These are phyloP conservation scores for Propsilocerus akamusi DNA, from an alignment of 1,140 invertebrate species.

Conservation along the genomic window DNA sequence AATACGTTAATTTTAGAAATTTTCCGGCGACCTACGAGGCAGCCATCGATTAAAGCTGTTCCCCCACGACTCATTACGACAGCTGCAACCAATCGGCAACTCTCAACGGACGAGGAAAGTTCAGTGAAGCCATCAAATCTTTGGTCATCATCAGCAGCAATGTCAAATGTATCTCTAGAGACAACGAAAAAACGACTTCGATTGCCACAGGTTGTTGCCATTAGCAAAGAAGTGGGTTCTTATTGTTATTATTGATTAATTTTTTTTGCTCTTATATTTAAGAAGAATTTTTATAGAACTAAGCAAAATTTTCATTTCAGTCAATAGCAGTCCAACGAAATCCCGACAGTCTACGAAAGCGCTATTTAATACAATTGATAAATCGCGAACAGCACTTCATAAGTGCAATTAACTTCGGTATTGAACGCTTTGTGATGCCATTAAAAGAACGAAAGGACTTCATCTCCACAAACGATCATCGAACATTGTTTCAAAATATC, in stretches of 20 bases:
- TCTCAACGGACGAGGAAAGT: background rate
- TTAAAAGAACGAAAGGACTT: slow-evolving; percentile 51
- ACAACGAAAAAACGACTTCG: slow-evolving; percentile 38
- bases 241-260: slow-evolving; percentile 6
- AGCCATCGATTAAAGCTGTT: background rate
- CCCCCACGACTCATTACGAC: background rate
- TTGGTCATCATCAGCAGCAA: slow-evolving; percentile 25
- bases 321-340: slow-evolving; percentile 21
- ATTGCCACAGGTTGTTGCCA: slow-evolving; percentile 53
- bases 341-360: slow-evolving; percentile 28
- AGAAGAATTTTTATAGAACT: slow-evolving; percentile 28
- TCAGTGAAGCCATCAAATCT: slow-evolving; percentile 2
- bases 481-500: slow-evolving; percentile 61
- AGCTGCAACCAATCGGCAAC: background rate
- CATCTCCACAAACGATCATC: slow-evolving; percentile 49
- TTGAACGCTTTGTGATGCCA: slow-evolving; percentile 50
- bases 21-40: slow-evolving; percentile 32
- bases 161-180: slow-evolving; percentile 25
- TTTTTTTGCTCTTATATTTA: slow-evolving; percentile 3
- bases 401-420: slow-evolving; percentile 49
- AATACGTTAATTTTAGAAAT: slow-evolving; percentile 48
- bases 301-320: slow-evolving; percentile 17
- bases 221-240: slow-evolving; percentile 67
- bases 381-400: slow-evolving; percentile 54
- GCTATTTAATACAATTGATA: slow-evolving; percentile 35